These are phyloP conservation scores for Drosophila equinoxialis DNA, from an alignment of 1,140 invertebrate genomes.

Conservation along the genomic window DNA sequence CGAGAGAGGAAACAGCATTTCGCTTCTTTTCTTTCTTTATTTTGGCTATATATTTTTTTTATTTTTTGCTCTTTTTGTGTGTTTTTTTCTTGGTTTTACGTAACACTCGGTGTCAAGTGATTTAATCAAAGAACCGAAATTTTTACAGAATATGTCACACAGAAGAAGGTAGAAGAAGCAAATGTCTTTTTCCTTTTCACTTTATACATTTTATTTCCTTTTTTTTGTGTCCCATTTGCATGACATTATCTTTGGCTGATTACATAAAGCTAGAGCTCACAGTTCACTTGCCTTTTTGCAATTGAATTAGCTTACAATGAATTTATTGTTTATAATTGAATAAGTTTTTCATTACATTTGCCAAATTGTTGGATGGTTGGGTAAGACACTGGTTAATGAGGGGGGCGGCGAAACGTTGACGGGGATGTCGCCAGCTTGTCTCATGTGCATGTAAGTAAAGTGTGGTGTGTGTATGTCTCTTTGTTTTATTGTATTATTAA, in stretches of 20 bases:
- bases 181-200: neutral
- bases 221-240: neutral
- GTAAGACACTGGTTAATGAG: neutral
- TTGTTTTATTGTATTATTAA: conserved; percentile 31
- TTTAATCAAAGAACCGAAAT: conserved; percentile 54
- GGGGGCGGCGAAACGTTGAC: neutral
- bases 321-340: conserved; percentile 67
- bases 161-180: neutral
- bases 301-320: conserved; percentile 48
- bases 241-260: conserved; percentile 32
- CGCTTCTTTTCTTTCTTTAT: neutral
- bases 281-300: conserved; percentile 29
- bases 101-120: conserved; percentile 59
- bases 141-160: conserved; percentile 8
- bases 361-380: neutral
- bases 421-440: conserved; percentile 1
- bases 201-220: neutral
- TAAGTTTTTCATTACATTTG: conserved; percentile 44
- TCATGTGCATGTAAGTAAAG: conserved; percentile 6
- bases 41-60: neutral
- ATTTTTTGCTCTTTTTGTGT: neutral
- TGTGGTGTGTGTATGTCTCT: conserved; percentile 9
- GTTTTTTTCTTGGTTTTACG: conserved; percentile 47
- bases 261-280: conserved; percentile 56
- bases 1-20: conserved; percentile 1